phyloP scores from a whole-genome alignment of 2,113 vertebrate genomes.

The Chunga burmeisteri region DNA sequence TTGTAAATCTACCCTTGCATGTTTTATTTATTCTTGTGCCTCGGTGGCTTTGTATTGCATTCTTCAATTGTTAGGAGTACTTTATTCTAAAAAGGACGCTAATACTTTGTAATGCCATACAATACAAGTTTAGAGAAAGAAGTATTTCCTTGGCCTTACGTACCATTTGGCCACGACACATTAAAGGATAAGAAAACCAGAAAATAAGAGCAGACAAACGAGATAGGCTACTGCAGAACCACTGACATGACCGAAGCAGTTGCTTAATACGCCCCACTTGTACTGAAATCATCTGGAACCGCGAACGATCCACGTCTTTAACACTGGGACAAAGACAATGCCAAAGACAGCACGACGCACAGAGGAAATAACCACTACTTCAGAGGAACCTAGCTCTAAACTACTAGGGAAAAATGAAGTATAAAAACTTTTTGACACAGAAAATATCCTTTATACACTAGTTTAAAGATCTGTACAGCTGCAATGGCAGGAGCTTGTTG shows the following conservation, averaged over 20 bases:
- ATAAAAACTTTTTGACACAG: background rate
- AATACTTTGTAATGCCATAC: too few species aligned
- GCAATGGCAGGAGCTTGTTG: background rate
- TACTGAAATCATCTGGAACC: background rate
- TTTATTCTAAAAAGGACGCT: background rate
- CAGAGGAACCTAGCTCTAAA: background rate
- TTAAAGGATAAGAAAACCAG: background rate
- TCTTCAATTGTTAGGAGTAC: background rate
- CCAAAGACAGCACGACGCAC: accelerated
- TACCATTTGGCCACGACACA: background rate
- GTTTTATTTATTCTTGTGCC: background rate
- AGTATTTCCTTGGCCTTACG: background rate
- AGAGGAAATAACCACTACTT: background rate
- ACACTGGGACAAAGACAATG: background rate
- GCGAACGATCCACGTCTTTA: too few species aligned
- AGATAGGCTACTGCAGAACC: background rate
- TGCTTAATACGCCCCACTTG: background rate
- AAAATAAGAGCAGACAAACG: background rate
- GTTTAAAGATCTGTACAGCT: background rate
- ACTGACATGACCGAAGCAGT: background rate
- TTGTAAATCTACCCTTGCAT: background rate
- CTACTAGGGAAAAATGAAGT: background rate
- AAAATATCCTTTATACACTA: background rate
- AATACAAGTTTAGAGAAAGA: background rate
- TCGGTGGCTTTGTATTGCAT: background rate